Percentiles rank a stretch among this genome's conserved stretches.
phyloP scores from a whole-genome alignment of 1,140 invertebrate species.

The Drosophila guanche region DNA sequence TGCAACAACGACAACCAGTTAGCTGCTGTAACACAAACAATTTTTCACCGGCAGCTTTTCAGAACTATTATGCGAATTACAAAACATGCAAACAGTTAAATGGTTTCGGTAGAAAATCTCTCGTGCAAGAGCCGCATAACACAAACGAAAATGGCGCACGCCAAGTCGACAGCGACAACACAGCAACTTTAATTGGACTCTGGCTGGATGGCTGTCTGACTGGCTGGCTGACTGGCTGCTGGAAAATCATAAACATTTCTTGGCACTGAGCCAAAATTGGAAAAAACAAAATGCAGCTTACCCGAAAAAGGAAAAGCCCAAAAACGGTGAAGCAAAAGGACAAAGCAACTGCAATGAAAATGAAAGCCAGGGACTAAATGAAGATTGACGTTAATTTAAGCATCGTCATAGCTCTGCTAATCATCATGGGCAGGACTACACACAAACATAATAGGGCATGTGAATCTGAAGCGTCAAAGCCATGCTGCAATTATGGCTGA shows the following conservation, averaged over 20 bases:
- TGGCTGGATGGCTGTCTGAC: conserved; percentile 1
- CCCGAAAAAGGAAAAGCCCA: conserved; percentile 8
- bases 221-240: conserved; percentile 8
- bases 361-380: conserved; percentile 37
- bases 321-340: conserved; percentile 8
- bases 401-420: conserved; percentile 28
- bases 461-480: conserved; percentile 25
- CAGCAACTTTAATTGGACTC: conserved; percentile 45
- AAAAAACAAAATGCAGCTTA: conserved; percentile 6
- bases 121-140: conserved; percentile 8
- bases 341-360: conserved; percentile 45
- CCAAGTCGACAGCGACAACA: conserved; percentile 22
- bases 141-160: conserved; percentile 43
- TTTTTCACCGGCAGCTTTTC: too few relatives aligned
- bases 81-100: too few relatives aligned
- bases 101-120: too few relatives aligned
- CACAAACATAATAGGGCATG: background rate
- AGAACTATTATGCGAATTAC: too few relatives aligned
- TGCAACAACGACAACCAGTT: conserved; percentile 11
- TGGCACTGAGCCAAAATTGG: conserved; percentile 44
- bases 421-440: conserved; percentile 12
- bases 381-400: conserved; percentile 51
- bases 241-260: conserved; percentile 57
- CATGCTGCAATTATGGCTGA: conserved; percentile 14
- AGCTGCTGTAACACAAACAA: too few relatives aligned